Evolutionary conservation across 2,888 invertebrate species (phyloP).

Genomic region (Cabera pusaria): DNA sequence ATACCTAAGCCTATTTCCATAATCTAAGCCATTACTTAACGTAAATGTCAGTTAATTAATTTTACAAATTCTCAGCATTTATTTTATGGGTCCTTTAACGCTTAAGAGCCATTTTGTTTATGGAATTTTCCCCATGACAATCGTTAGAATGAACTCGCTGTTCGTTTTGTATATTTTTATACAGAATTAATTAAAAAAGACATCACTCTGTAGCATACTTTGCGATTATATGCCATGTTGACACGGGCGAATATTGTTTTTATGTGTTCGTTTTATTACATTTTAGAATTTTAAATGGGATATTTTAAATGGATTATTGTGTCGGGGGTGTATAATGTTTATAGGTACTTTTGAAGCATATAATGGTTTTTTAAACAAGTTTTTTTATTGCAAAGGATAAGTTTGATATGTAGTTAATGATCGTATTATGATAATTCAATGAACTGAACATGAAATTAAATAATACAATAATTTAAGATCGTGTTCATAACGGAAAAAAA

Average conservation of each 20-base stretch:
- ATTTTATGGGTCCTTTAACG: conserved; percentile 16
- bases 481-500: too few species aligned
- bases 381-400: too few species aligned
- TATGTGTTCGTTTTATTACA: conserved; percentile 8
- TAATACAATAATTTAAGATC: too few species aligned
- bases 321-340: too few species aligned
- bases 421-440: too few species aligned
- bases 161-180: conserved; percentile 19
- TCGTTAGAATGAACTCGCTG: conserved; percentile 18
- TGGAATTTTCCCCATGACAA: conserved; percentile 23
- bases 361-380: too few species aligned
- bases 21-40: conserved; percentile 1
- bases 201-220: conserved; percentile 27
- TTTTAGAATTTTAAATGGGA: background rate
- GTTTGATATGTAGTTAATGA: too few species aligned
- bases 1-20: conserved; percentile 1
- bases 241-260: conserved; percentile 20
- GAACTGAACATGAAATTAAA: too few species aligned
- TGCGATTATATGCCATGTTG: conserved; percentile 23
- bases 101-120: conserved; percentile 15
- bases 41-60: conserved; percentile 9
- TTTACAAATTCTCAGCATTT: conserved; percentile 9
- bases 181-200: conserved; percentile 33
- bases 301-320: conserved; percentile 5
- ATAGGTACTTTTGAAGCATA: too few species aligned